phyloP scores from a whole-genome alignment of 1,140 invertebrate genomes.

The Aphis gossypii region DNA sequence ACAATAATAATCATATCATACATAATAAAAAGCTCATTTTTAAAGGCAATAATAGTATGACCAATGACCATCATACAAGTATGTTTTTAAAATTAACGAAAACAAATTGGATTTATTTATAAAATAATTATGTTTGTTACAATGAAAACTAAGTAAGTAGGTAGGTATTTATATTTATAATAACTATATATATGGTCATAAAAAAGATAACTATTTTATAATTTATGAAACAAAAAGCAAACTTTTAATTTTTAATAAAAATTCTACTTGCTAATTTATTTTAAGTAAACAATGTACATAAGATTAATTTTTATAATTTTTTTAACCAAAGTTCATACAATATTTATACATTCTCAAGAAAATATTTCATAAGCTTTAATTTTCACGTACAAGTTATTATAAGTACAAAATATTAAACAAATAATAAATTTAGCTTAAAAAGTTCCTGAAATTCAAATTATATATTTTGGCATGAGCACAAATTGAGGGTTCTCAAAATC shows the following conservation, averaged over 20 bases:
- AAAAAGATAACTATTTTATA: conserved; percentile 21
- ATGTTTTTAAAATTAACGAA: background rate
- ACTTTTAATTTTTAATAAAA: conserved; percentile 21
- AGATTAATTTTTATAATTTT: background rate
- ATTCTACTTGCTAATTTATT: background rate
- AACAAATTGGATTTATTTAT: background rate
- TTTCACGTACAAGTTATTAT: background rate
- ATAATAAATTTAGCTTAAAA: background rate
- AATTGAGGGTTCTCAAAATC: background rate
- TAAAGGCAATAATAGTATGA: background rate
- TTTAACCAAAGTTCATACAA: background rate
- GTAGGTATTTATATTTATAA: background rate
- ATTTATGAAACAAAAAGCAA: background rate
- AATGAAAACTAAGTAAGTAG: background rate
- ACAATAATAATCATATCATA: background rate
- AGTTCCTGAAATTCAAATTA: background rate
- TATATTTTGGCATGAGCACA: background rate
- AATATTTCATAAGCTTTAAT: background rate
- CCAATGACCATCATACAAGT: background rate
- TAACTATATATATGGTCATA: background rate
- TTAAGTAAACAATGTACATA: background rate
- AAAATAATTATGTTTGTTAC: background rate
- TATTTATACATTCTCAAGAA: background rate
- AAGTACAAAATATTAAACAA: background rate
- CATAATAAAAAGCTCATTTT: too few relatives aligned